Conservation (phyloP, 2,888 invertebrate genomes). For the Polyommatus icarus region DNA sequence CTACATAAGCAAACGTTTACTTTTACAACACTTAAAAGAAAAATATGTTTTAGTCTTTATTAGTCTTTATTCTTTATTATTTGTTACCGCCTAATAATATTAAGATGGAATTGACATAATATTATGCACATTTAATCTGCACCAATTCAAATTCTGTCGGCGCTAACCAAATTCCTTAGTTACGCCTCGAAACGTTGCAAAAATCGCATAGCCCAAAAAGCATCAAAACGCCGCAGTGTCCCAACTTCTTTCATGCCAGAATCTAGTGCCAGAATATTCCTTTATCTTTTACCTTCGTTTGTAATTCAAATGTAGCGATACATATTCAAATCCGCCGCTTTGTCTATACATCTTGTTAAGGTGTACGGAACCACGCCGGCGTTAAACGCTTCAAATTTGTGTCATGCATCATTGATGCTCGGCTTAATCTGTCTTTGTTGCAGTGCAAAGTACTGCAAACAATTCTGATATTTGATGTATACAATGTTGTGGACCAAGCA, state of each 20-base stretch:
- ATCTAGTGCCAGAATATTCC: constrained; percentile 31
- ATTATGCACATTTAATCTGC: no score
- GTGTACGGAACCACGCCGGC: neutral
- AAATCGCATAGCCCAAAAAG: no score
- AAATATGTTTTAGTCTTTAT: no score
- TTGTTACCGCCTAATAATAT: no score
- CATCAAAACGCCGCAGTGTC: neutral
- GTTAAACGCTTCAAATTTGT: constrained; percentile 21
- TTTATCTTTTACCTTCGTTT: constrained; percentile 33
- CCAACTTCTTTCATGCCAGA: constrained; percentile 20
- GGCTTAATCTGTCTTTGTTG: constrained; percentile 1
- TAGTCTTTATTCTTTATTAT: no score
- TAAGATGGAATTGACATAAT: no score
- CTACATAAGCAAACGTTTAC: no score
- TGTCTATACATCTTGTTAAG: constrained; percentile 23
- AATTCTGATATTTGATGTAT: neutral
- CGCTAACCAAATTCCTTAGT: no score
- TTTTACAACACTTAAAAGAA: no score
- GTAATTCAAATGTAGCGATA: constrained; percentile 33
- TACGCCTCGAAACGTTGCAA: no score
- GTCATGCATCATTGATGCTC: constrained; percentile 27
- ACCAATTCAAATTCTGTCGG: no score
- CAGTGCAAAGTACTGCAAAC: neutral
- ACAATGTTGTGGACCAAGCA: neutral
- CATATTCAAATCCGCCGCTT: constrained; percentile 29